Base-by-base conservation (phyloP, 1,140 invertebrate species). In the Dolichoris vasculosae region DNA sequence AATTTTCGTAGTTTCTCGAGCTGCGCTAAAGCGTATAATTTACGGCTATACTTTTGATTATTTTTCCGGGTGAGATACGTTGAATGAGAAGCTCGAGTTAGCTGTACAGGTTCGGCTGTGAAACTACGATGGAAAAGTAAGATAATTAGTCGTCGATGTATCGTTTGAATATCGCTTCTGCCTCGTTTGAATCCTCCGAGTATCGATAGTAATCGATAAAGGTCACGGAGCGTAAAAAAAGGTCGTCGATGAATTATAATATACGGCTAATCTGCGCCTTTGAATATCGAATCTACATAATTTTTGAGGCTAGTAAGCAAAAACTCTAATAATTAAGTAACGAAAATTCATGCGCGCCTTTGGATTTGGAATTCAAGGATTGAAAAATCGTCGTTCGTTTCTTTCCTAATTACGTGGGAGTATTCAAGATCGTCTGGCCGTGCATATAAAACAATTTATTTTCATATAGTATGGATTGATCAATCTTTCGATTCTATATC, bases 351-450 rank as follows among this genome's bases (percentile, higher is more conserved):
- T 48, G 32, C 46, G 43, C 2, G 11, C 2, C n/a, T 77, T 51
- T 32, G 43, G 13, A 69, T 73, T 43, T 71, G 17, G 35, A 51
- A 51, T 51, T 51, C 48, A 51, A n/a, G 43, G 38, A 9, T 75
- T 38, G 71, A 46, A n/a, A 75, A 26, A 23, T 79, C 32, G 55
- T 11, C 55, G 32, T 77, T 35, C 15, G 32, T 38, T 59, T 23
- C 76, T 30, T 80, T 80, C 64, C 64, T 71, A 71, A 81, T 69
- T 71, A 32, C 43, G 64, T 71, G 79, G 64, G 43, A 69, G 43
- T 71, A 23, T 81, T 64, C 78, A 80, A 64, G 59, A 67, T 64
- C 76, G 35, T 38, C 35, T n/a, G 32, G 6, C 30, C 35, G 0
- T 35, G 32, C 63, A 35, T 64, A 67, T 67, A 67, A 32, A 67